Evolutionary conservation across 1,140 invertebrate genomes (phyloP), one percentile per base, ranked within the genome.

Genomic region (Himalopsyche phryganea): DNA sequence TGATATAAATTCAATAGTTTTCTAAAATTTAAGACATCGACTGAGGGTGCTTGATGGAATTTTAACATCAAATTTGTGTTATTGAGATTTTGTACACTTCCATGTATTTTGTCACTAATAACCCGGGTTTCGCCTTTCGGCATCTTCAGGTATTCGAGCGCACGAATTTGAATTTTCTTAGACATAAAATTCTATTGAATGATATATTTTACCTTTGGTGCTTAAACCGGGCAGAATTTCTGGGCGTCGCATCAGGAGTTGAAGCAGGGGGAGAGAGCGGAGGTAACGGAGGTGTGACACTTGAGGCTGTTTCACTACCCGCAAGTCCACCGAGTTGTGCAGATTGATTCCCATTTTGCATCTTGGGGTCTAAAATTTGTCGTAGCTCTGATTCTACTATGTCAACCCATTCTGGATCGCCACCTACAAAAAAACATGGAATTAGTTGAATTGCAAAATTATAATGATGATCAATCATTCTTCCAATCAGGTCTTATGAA

Each of bases 331-430:
- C 23, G 23, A 28, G 23, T 9, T 28, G 23, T 67, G 44, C 68
- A 66, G 63, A 72, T 74, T 70, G 81, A 65, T 58, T 55, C 19
- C 55, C 40, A 50, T 58, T 62, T 19, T 40, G 41, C 18, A 44
- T 18, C 66, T 83, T 84, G 19, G 87, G 85, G 68, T 90, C 87
- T 42, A 90, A 70, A 66, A 90, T 90, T 66, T 87, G 85, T 23
- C 88, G 76, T 15, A 90, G 77, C 69, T 91, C 90, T 7, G 85
- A 85, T 73, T 92, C 89, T 1, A 91, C 88, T 44, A 90, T 82
- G 65, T 91, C 89, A 9, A 89, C 87, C 90, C 90, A 92, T 71
- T 91, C 88, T 1, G 86, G 85, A 65, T 90, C 87, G 66, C 85
- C 84, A 58, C 71, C 81, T 85, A 55, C 11, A 66, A 70, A 54